These are phyloP conservation scores for Hermatobates lingyangjiaoensis DNA, from an alignment of 1,140 invertebrate species.

Conservation along the genomic window DNA sequence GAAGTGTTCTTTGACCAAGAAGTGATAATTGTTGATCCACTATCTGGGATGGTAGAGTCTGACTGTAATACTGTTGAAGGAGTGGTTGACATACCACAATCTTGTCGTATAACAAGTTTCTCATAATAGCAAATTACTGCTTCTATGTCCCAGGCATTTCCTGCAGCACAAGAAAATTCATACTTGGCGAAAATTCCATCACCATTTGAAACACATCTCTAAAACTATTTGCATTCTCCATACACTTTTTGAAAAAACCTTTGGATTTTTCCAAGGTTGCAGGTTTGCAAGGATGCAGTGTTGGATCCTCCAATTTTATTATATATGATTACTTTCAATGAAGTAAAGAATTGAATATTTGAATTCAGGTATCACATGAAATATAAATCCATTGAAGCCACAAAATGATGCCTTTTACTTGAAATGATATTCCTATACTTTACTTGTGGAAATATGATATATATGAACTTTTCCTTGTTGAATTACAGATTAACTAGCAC, in stretches of 20 bases:
- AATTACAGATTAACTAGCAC: no score
- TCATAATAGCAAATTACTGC: constrained; percentile 41
- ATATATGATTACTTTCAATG: no score
- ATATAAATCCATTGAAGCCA: no score
- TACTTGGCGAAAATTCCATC: constrained; percentile 34
- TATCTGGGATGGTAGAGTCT: constrained; percentile 9
- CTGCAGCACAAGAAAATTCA: constrained; percentile 44
- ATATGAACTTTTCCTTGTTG: no score
- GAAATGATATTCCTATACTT: no score
- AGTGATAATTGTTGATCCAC: constrained; percentile 10
- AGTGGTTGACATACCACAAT: constrained; percentile 12
- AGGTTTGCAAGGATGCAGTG: constrained; percentile 24
- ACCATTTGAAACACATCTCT: constrained; percentile 46
- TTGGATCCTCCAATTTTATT: constrained; percentile 1
- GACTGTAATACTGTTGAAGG: constrained; percentile 10
- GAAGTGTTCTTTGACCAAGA: constrained; percentile 12
- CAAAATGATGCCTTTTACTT: no score
- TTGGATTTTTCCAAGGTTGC: no score
- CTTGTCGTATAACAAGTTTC: constrained; percentile 10
- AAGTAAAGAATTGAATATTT: no score
- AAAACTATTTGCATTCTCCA: constrained; percentile 53
- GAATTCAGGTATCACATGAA: no score
- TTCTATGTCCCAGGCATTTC: constrained; percentile 51
- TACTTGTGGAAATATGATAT: no score
- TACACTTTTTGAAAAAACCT: constrained; percentile 47